phyloP scores from a whole-genome alignment of 2,113 vertebrate species.

The Phalacrocorax carbo region DNA sequence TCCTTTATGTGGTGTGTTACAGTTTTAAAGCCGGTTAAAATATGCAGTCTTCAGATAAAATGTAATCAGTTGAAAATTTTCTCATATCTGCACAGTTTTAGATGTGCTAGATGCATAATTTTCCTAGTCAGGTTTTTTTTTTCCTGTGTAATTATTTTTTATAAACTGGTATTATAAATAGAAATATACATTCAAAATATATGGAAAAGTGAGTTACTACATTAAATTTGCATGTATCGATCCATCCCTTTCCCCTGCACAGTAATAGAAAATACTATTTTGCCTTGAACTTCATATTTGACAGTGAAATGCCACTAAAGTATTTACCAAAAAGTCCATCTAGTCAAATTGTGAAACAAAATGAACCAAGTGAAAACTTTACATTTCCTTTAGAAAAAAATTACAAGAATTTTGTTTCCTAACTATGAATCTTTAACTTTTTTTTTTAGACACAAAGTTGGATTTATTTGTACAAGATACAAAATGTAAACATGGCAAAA shows the following conservation, averaged over 20 bases:
- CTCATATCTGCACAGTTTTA: slow-evolving; percentile 74
- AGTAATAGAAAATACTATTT: slow-evolving; percentile 91
- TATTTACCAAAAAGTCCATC: slow-evolving; percentile 87
- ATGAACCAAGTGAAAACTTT: slow-evolving; percentile 88
- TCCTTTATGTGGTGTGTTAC: slow-evolving; percentile 82
- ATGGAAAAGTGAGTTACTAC: slow-evolving; percentile 86
- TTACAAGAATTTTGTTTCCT: slow-evolving; percentile 87
- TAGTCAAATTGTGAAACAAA: slow-evolving; percentile 89
- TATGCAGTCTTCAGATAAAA: slow-evolving; percentile 81
- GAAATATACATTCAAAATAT: slow-evolving; percentile 89
- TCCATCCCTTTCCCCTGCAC: slow-evolving; percentile 86
- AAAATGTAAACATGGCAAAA: slow-evolving; percentile 99
- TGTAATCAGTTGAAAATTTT: slow-evolving; percentile 75
- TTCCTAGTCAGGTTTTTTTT: slow-evolving; percentile 68
- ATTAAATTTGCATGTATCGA: slow-evolving; percentile 85
- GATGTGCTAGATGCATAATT: slow-evolving; percentile 80
- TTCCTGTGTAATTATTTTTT: slow-evolving; percentile 83
- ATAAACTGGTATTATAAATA: slow-evolving; percentile 90
- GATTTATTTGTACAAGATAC: slow-evolving; percentile 95
- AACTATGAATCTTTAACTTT: slow-evolving; percentile 86
- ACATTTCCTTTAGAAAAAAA: slow-evolving; percentile 87
- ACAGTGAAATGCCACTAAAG: slow-evolving; percentile 87
- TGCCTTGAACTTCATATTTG: slow-evolving; percentile 86
- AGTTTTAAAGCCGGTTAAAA: slow-evolving; percentile 83
- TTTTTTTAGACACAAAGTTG: slow-evolving; percentile 89